Evolutionary conservation across 2,113 vertebrate species (phyloP).

Genomic region (Felis catus): DNA sequence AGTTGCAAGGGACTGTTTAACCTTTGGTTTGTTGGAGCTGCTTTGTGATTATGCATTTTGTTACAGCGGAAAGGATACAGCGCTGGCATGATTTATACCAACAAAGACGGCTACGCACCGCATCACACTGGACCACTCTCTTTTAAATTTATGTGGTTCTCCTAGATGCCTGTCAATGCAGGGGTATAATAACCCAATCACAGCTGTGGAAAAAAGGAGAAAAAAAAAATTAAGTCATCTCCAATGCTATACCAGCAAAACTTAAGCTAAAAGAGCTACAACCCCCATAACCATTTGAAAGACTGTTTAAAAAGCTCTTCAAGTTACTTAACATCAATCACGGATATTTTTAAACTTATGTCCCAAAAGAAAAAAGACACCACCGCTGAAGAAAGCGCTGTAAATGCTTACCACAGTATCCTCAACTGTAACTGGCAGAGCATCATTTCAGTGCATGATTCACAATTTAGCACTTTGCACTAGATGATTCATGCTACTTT

Average conservation of each 20-base stretch:
- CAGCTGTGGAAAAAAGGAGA: constrained; percentile 85
- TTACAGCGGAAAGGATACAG: constrained; percentile 91
- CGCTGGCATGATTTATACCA: constrained; percentile 98
- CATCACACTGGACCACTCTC: constrained; percentile 99
- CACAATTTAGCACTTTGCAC: constrained; percentile 23
- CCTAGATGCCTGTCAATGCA: constrained; percentile 96
- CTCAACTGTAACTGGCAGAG: constrained; percentile 2
- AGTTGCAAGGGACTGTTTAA: neutral
- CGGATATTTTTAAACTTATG: constrained; percentile 59
- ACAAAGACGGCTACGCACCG: constrained; percentile 98
- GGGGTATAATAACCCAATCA: constrained; percentile 96
- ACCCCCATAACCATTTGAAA: constrained; percentile 12
- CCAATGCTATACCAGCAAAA: constrained; percentile 16
- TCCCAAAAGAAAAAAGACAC: neutral
- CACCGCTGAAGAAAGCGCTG: neutral
- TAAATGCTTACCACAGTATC: neutral
- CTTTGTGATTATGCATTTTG: constrained; percentile 48
- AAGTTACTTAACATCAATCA: constrained; percentile 10
- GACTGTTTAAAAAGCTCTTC: neutral
- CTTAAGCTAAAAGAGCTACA: constrained; percentile 30
- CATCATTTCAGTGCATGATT: neutral
- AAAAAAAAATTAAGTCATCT: constrained; percentile 77
- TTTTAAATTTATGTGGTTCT: constrained; percentile 96
- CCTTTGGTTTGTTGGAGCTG: constrained; percentile 60
- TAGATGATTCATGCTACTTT: neutral